Evolutionary conservation across 2,113 vertebrate species (phyloP).

Genomic region (Cinclus mexicanus): DNA sequence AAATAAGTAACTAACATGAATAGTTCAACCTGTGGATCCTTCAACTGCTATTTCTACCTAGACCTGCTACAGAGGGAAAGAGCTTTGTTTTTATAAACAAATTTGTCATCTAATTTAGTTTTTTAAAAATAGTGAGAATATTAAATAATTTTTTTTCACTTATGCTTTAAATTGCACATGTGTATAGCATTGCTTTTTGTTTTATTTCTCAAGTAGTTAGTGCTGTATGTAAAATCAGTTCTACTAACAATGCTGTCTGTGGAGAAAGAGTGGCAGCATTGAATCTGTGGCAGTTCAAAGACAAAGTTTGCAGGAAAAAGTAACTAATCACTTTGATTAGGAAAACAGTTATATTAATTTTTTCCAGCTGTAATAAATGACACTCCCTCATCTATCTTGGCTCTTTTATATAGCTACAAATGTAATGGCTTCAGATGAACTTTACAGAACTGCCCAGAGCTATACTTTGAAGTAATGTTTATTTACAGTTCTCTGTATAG

Average conservation of each 20-base stretch:
- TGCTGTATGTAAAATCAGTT: not conserved
- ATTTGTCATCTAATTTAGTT: not conserved
- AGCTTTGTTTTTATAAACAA: not conserved
- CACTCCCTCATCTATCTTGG: not conserved
- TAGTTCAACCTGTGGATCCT: not conserved
- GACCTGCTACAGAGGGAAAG: not conserved
- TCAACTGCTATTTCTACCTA: not conserved
- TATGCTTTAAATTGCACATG: not conserved
- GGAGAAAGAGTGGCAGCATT: not conserved
- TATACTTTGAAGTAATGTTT: slow-evolving; percentile 54
- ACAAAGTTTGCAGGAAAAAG: not conserved
- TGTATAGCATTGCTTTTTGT: not conserved
- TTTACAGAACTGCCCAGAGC: slow-evolving; percentile 25
- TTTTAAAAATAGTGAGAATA: not conserved
- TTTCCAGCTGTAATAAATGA: not conserved
- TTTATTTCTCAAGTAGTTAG: not conserved
- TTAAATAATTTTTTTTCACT: not conserved
- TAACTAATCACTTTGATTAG: not conserved
- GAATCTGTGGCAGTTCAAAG: not conserved
- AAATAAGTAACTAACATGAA: not conserved
- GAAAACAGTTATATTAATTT: not conserved
- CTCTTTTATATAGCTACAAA: not conserved
- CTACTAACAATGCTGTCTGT: not conserved
- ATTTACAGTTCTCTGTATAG: slow-evolving; percentile 49
- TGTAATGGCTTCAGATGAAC: slow-evolving; percentile 10